Conservation (phyloP, 37 sponge, comb jelly and placozoan species). For the Halichondria panicea region DNA sequence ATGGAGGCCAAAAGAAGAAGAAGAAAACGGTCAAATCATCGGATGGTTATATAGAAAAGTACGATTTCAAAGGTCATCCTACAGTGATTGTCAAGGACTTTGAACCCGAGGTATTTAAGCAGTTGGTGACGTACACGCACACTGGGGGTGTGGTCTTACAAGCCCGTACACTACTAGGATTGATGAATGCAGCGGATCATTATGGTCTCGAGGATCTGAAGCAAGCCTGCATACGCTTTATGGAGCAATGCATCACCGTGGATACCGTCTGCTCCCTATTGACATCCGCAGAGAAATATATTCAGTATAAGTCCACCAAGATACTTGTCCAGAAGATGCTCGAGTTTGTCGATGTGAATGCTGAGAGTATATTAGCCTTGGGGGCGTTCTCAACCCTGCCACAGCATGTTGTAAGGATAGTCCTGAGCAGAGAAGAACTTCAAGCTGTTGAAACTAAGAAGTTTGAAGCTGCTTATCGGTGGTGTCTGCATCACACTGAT, state of each 20-base stretch:
- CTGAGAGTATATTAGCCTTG: slow-evolving; percentile 73
- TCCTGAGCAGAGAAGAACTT: slow-evolving; percentile 85
- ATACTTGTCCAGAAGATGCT: slow-evolving; percentile 82
- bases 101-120: slow-evolving; percentile 89
- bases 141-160: slow-evolving; percentile 85
- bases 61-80: slow-evolving; percentile 46
- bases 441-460: slow-evolving; percentile 73
- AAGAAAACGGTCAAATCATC: slow-evolving; percentile 18
- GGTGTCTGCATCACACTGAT: slow-evolving; percentile 49
- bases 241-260: slow-evolving; percentile 69
- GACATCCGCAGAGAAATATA: slow-evolving; percentile 88
- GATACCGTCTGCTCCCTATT: slow-evolving; percentile 89
- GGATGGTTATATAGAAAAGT: slow-evolving; percentile 48
- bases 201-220: slow-evolving; percentile 90
- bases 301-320: slow-evolving; percentile 91
- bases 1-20: background rate
- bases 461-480: slow-evolving; percentile 80
- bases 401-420: slow-evolving; percentile 85
- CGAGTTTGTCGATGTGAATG: slow-evolving; percentile 91
- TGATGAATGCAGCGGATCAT: slow-evolving; percentile 95
- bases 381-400: slow-evolving; percentile 76
- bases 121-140: slow-evolving; percentile 87
- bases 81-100: slow-evolving; percentile 72
- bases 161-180: slow-evolving; percentile 83
- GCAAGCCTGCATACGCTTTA: slow-evolving; percentile 79